Evolutionary conservation across 2,888 invertebrate genomes (phyloP), one percentile per base, ranked within the genome.

Genomic region (Hirudinaria manillensis): DNA sequence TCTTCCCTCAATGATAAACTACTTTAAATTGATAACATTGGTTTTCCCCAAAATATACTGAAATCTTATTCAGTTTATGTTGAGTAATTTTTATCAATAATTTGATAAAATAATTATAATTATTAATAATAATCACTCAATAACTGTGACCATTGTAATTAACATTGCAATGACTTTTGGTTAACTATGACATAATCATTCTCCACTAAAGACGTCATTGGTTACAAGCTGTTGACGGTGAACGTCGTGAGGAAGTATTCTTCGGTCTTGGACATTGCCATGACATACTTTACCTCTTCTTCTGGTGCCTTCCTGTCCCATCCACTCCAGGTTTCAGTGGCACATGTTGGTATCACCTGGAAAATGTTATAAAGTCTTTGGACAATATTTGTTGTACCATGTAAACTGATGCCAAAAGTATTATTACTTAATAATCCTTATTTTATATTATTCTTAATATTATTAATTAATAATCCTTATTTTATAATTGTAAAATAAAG

Each of bases 201-300:
- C 27, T 34, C 36, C 51, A 68, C 29, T 61, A 21, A 55, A 78
- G 80, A 78, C 74, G 66, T 80, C 19, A 68, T 76, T 83, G 90
- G 92, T 51, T 94, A 91, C 85, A 91, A 91, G 74, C 87, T 96
- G 84, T 92, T 93, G 83, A 90, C 92, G 81, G 92, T 93, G 79
- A 93, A 91, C 88, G 87, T 93, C 82, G 83, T 93, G 80, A 89
- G 94, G 80, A 95, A 95, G 86, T 95, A 94, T 86, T 89, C 91
- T 81, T 82, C 83, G 2, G 88, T 92, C 79, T 87, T 95, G 80
- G 94, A 95, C 87, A 88, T 94, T 80, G 91, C 93, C 45, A 88
- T 93, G 38, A 82, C 82, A 56, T 80, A 81, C 74, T 51, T 82
- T 10, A 78, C 78, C 19, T 79, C 83, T 13, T 79, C 83, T 13